Evolutionary conservation across 2,797 vertebrate genomes (phyloP), one percentile per base, ranked within the genome.

Genomic region (Buphagus erythrorhynchus): DNA sequence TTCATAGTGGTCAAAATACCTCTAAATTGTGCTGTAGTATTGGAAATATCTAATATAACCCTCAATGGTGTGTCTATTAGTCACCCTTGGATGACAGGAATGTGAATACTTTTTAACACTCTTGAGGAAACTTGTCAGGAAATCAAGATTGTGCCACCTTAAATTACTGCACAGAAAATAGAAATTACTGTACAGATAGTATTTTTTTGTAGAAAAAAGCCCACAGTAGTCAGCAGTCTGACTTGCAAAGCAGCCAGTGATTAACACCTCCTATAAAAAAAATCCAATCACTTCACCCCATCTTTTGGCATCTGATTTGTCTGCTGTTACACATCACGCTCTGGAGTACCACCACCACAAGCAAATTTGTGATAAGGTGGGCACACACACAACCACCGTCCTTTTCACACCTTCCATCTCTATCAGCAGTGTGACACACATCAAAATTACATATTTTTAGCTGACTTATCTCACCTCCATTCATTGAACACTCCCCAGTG

Each of bases 241-340:
- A 76, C 45, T 79, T 69, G 59, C 71, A 75, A 86, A 76, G 52
- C 13, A 90, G 58, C 5, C 31, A 76, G 59, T 28, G 58, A 81
- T 72, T 94, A 95, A 86, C 62, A 88, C 42, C 79, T 88, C 38
- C 42, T 48, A 71, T 8, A 22, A 93, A 91, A 93, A 28, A 88
- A 85, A 83, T 78, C 54, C 25, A 38, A 18, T 33, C 2, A 75
- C 55, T 84, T 88, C 73, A 75, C 43, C 8, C 62, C 52, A 15
- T 55, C 73, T 75, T 90, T 72, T 54, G 46, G 46, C 55, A 72
- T 51, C 49, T 4, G 1, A 20, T 54, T 74, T 83, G 13, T 52
- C 52, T 90, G 57, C 42, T 68, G 45, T 52, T 83, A 66, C 38
- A 75, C 12, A 43, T 45, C 5, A 1, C 24, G 11, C 35, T 57